Evolutionary conservation across 30 jellyfish, hydroid and myxozoan species (phyloP), one percentile per base, ranked within the genome.

Genomic region (Sanderia malayensis): DNA sequence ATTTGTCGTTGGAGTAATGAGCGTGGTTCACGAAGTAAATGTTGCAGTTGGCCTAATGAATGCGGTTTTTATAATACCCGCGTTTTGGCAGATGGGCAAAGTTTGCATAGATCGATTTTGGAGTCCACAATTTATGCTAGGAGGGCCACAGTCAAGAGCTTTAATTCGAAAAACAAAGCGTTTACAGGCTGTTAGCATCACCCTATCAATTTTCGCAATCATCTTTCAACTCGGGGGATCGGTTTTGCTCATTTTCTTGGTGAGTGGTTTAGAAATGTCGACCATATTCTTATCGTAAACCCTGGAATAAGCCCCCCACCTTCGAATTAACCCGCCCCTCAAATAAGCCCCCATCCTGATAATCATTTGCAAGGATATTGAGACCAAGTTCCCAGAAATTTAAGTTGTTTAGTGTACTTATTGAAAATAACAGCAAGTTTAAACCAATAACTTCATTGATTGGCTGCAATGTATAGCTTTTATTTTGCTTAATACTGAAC

Each of bases 21-120:
- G 83, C 46, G 70, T 82, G 31, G 79, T 89, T 7, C 33, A 74
- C 10, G 89, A 73, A 58, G 88, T 94, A 17, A 86, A 89, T 46
- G 73, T 89, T 0, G 84, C 78, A 1, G 32, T 89, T 23, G 92
- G 73, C 31, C 70, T 89, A 32, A 89, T 89, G 97, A 89, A 89
- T 52, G 94, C 97, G 4, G 46, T 89, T 25, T 89, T 89, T 63
- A 70, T 89, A 13, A 76, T 83, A 20, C 97, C 97, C 25, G 97
- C 82, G 58, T 53, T 89, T 25, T 81, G 93, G 86, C 97, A 89
- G 69, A 82, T 89, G 72, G 24, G 81, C 28, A 83, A 89, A 71
- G 95, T 85, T 22, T 67, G 93, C 73, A 29, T 71, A 47, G 83
- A 87, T 17, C 32, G 87, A 30, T 25, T 52, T 24, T 66, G 70